phyloP scores from a whole-genome alignment of 2,797 vertebrate species.

The Hoplostethus atlanticus region DNA sequence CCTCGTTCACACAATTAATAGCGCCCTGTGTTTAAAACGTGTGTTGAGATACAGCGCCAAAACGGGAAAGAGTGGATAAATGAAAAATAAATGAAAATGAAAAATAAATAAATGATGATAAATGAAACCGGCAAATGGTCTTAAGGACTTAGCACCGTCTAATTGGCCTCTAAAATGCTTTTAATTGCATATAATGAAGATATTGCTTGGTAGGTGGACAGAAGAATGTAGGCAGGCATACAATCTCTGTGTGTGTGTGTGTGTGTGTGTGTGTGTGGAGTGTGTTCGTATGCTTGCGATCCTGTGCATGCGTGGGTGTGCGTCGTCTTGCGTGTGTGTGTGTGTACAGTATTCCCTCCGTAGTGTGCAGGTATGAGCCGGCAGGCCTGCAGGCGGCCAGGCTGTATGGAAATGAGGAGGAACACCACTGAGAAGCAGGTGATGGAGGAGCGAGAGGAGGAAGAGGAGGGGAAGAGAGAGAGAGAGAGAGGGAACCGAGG shows the following conservation, averaged over 20 bases:
- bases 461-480: slow-evolving; percentile 7
- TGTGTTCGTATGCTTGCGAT: too few species aligned
- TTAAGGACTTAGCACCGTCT: slow-evolving; percentile 62
- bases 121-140: slow-evolving; percentile 65
- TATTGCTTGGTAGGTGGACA: slow-evolving; percentile 41
- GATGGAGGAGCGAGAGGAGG: slow-evolving; percentile 50
- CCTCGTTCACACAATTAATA: slow-evolving; percentile 61
- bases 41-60: slow-evolving; percentile 51
- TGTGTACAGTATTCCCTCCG: neutral
- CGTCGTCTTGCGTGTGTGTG: neutral
- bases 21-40: slow-evolving; percentile 29
- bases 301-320: neutral
- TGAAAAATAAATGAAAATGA: slow-evolving; percentile 16
- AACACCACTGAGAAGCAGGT: slow-evolving; percentile 70
- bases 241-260: slow-evolving; percentile 36
- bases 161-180: slow-evolving; percentile 61
- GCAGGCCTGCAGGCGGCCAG: slow-evolving; percentile 56
- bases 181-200: slow-evolving; percentile 52
- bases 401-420: slow-evolving; percentile 74
- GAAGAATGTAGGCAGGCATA: slow-evolving; percentile 33
- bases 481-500: slow-evolving; percentile 14
- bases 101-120: slow-evolving; percentile 10
- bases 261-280: neutral
- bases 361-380: slow-evolving; percentile 45
- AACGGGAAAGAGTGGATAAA: slow-evolving; percentile 58